Percentiles rank a stretch among this genome's conserved stretches.
These are phyloP conservation scores for Meteorus cinctellus DNA, from an alignment of 2,888 invertebrate species.

Conservation along the genomic window DNA sequence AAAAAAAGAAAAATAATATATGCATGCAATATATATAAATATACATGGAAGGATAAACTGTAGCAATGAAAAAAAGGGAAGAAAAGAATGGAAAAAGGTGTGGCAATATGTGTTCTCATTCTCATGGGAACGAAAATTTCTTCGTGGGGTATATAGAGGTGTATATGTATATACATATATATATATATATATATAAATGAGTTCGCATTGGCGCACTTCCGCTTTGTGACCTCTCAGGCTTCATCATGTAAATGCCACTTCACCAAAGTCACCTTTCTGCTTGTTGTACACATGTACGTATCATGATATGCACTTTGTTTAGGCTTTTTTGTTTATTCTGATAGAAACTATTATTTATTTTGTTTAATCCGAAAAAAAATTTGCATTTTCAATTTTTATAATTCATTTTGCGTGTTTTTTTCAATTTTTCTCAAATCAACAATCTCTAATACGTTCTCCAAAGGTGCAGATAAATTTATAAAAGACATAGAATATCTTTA, in stretches of 20 bases:
- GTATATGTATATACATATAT: not conserved
- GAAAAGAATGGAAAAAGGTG: not conserved
- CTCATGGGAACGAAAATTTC: constrained; percentile 9
- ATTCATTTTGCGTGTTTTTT: too few species aligned
- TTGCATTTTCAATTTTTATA: too few species aligned
- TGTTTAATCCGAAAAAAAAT: too few species aligned
- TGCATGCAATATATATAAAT: not conserved
- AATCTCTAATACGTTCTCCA: too few species aligned
- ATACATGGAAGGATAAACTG: not conserved
- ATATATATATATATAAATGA: constrained; percentile 1
- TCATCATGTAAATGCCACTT: not conserved
- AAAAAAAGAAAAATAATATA: not conserved
- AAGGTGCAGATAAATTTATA: too few species aligned
- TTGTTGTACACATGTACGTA: not conserved
- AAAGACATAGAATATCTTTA: too few species aligned
- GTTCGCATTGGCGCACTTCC: constrained; percentile 17
- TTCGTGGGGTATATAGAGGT: not conserved
- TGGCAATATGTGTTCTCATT: constrained; percentile 4
- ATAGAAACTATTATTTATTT: too few species aligned
- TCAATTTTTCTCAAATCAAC: too few species aligned
- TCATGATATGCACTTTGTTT: not conserved
- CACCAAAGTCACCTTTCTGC: not conserved
- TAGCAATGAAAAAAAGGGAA: not conserved
- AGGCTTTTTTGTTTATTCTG: too few species aligned
- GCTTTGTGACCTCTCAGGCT: constrained; percentile 9